Conservation (phyloP, 2,113 vertebrate species). For the Vidua macroura region DNA sequence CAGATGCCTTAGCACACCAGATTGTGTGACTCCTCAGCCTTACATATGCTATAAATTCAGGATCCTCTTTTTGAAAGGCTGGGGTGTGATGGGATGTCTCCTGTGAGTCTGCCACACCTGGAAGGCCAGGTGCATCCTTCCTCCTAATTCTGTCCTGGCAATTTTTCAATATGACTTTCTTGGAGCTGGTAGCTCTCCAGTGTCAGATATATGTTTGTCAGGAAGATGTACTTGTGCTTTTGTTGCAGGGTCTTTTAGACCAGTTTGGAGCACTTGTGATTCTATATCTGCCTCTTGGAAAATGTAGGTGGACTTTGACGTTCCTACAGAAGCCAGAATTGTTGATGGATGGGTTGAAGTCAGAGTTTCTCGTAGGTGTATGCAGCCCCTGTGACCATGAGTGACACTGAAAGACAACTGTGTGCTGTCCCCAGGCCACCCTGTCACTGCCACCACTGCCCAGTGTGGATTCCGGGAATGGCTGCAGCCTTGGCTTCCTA, state of each 20-base stretch:
- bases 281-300: neutral
- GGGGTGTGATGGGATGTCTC: neutral
- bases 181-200: neutral
- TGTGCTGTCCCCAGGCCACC: neutral
- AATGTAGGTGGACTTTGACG: neutral
- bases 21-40: neutral
- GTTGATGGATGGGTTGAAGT: neutral
- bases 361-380: neutral
- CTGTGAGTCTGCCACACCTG: neutral
- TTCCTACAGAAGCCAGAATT: neutral
- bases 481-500: neutral
- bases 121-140: neutral
- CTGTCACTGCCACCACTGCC: neutral
- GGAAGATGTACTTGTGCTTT: neutral
- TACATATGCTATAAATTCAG: neutral
- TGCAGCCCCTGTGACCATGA: neutral
- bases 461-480: neutral
- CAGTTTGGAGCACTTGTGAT: neutral
- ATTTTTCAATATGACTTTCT: neutral
- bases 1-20: constrained; percentile 25
- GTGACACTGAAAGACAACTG: neutral
- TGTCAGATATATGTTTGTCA: neutral
- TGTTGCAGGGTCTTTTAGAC: neutral
- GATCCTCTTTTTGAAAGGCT: neutral
- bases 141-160: neutral